These are phyloP conservation scores for Cryptocheilus praepositus DNA, from an alignment of 2,888 invertebrate species.

Conservation along the genomic window DNA sequence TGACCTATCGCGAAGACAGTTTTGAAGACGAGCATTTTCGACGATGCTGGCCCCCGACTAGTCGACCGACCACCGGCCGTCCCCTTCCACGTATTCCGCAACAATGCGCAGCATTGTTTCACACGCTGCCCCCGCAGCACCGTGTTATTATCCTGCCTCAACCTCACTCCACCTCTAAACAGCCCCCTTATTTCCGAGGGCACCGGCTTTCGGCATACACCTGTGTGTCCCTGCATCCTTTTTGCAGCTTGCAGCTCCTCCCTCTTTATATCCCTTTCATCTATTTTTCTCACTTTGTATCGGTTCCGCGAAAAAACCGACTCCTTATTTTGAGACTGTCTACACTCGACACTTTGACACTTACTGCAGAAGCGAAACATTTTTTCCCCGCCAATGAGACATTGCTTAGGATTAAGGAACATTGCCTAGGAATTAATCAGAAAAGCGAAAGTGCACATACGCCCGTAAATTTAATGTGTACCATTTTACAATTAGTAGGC, in stretches of 20 bases:
- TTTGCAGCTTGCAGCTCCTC: background rate
- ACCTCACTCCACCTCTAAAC: background rate
- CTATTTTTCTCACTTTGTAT: too few relatives aligned
- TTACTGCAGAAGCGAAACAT: background rate
- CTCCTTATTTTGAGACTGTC: too few relatives aligned
- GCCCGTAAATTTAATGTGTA: too few relatives aligned
- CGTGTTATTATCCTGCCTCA: slow-evolving; percentile 42
- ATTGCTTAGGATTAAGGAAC: too few relatives aligned
- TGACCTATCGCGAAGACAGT: background rate
- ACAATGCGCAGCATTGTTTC: slow-evolving; percentile 39
- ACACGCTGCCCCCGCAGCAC: slow-evolving; percentile 36
- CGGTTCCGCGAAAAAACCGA: too few relatives aligned
- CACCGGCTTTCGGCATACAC: slow-evolving; percentile 32
- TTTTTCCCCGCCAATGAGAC: too few relatives aligned
- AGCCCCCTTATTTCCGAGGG: slow-evolving; percentile 39
- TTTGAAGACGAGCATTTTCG: background rate
- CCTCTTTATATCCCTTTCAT: too few relatives aligned
- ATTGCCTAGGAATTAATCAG: too few relatives aligned
- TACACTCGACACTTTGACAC: too few relatives aligned
- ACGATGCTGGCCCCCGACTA: slow-evolving; percentile 2
- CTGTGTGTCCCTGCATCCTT: slow-evolving; percentile 24
- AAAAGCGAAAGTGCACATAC: too few relatives aligned
- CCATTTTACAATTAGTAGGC: too few relatives aligned
- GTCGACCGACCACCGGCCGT: slow-evolving; percentile 7
- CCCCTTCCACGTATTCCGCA: slow-evolving; percentile 9